Evolutionary conservation across 2,797 vertebrate genomes (phyloP), one percentile per base, ranked within the genome.

Genomic region (Iguana delicatissima): DNA sequence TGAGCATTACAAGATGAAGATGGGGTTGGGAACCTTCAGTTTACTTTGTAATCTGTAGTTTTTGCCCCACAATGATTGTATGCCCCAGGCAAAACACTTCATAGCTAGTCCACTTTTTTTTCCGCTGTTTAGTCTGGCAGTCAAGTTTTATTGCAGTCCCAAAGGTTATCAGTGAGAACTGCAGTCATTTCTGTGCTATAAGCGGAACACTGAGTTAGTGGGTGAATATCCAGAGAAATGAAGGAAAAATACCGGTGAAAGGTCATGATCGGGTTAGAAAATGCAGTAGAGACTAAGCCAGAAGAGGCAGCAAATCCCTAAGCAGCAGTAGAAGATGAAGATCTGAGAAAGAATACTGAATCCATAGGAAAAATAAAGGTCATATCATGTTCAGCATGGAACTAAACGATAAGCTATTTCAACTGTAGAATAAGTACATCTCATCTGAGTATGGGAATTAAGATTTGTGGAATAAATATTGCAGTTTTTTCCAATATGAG

Each of bases 271-370:
- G 85, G 57, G 89, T 90, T 50, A 74, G 38, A 81, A 38, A 62
- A 90, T 86, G 67, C 32, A 74, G 64, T 35, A 73, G 59, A 87
- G 57, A 84, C 59, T 50, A 76, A 79, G 57, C 50, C 79, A 88
- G 87, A 89, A 90, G 5, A 90, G 85, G 86, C 89, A 69, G 74
- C n/a, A 94, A 94, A 91, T 92, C 90, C 79, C 89, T 84, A 81
- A 92, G 67, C 79, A 88, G 59, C 8, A 86, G 86, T 80, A 38
- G 38, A 95, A 90, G 92, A 91, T 18, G 72, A 55, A 92, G 86
- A 59, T 89, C 89, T 12, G 88, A 91, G 86, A 2, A 59, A 84
- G 87, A 86, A 89, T 79, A 87, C 52, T 81, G 0, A 7, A 57
- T 92, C 80, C 84, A 88, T 82, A 87, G 83, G 50, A 90, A 92